Evolutionary conservation across 2,888 invertebrate genomes (phyloP), one percentile per base, ranked within the genome.

Genomic region (Lepidocyrtoides sp.): DNA sequence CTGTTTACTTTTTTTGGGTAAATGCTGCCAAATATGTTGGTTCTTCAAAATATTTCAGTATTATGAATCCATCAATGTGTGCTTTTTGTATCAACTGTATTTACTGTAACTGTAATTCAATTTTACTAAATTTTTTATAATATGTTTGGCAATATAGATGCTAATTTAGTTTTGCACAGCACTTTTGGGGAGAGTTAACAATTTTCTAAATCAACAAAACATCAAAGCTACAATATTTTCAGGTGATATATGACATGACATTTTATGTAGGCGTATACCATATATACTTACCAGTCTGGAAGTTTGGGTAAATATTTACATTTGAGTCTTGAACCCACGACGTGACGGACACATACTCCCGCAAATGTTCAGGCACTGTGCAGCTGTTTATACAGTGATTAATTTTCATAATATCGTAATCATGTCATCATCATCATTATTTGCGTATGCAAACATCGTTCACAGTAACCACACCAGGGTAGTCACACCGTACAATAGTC

Each of bases 241-340:
- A n/a, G n/a, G n/a, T n/a, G n/a, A n/a, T n/a, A n/a, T n/a, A n/a
- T n/a, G n/a, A n/a, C n/a, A n/a, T n/a, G n/a, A n/a, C n/a, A n/a
- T n/a, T n/a, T n/a, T n/a, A n/a, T n/a, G n/a, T n/a, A n/a, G n/a
- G n/a, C n/a, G n/a, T n/a, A n/a, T n/a, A n/a, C n/a, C n/a, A 66
- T 32, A 17, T 36, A 20, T 20, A 79, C 91, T 84, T 86, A 95
- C 96, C 97, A 94, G 97, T 97, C 95, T 97, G 97, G 60, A 97
- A 97, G 94, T 97, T 97, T 51, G 97, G 97, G 95, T 97, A 97
- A 94, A 98, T 97, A 95, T 97, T 97, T 96, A 97, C 96, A 94
- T 96, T 96, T 88, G 97, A 97, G 94, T 98, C 98, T 95, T 98
- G 97, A 93, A 98, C 97, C 99, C 99, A 99, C 84, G 98, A 98